Base-by-base conservation (phyloP, 2,113 vertebrate species). In the Parus major region DNA sequence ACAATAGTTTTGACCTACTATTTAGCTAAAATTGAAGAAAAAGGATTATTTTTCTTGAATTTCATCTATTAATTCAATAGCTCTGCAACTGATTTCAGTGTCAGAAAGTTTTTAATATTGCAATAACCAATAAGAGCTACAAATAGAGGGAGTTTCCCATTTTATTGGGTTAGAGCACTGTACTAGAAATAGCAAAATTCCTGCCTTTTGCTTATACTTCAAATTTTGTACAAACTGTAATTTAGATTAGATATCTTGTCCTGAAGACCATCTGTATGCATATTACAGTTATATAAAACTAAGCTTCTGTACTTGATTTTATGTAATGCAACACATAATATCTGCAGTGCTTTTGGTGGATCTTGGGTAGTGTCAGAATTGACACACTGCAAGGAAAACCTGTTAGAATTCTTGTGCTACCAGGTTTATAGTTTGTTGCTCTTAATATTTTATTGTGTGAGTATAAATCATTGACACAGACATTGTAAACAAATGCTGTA, bases 361-460 rank as follows among this genome's bases (percentile, higher is more conserved):
- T 77, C 59, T 82, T 86, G 46, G 35, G 42, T 92, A 65, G 29
- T 92, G 66, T 94, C 72, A 70, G 55, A 78, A 95, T 53, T 64
- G 49, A 86, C 69, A 86, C 21, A 33, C 46, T 79, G 55, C 73
- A 75, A 83, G 68, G 60, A 87, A 73, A 93, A 91, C 83, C 52
- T 86, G 82, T 92, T 76, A 84, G 86, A 95, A 39, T 86, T 64
- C 65, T 94, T 90, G 55, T 90, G 83, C 65, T 92, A 79, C 73
- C 44, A 47, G 65, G 31, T 82, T 94, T 93, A 53, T 86, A 70
- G 80, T 96, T 94, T 96, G 93, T 92, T 92, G 84, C 57, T 88
- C 57, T 96, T 73, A 95, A 97, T 97, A 93, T 95, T 97, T 97
- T 68, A 96, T 92, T 84, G 69, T 53, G 23, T 31, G 55, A 44